Base-by-base conservation (phyloP, 64 coral and sea anemone species). In the Astreopora myriophthalma region DNA sequence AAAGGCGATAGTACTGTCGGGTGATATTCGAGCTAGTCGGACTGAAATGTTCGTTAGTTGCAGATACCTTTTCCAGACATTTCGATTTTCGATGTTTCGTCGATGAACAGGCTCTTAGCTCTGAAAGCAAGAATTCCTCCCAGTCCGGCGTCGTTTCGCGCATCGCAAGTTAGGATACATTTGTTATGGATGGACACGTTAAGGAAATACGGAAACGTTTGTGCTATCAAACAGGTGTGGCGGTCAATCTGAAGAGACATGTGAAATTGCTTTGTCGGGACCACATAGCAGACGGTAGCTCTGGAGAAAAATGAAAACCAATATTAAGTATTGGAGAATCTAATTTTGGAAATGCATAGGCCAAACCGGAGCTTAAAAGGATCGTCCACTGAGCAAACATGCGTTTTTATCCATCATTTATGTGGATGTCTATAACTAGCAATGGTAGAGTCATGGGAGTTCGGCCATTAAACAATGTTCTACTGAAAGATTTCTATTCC, bases 71-170 rank as follows among this genome's bases (percentile, higher is more conserved):
- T 40, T 38, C 87, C 93, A 70, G 38, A 76, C 44, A 89, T 29
- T 12, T 74, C 71, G 74, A 94, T 86, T 44, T 64, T 65, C 1
- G 93, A 94, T 22, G 87, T 90, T 16, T 20, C 39, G 60, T 94
- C 93, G 39, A 94, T 90, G 6, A 44, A 17, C 46, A 94, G 17
- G 11, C 19, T 57, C 5, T 74, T 64, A 1, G 93, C 44, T 76
- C 48, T 64, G 16, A 94, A 64, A 3, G 93, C 93, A 6, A 94
- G 19, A 0, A 94, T 66, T 36, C 87, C 87, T n/a, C 93, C 87
- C 20, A 83, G 38, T n/a, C n/a, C n/a, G 9, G 57, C 76, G 17
- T 34, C 62, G 14, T 46, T 20, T 6, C 26, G 79, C 19, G 25
- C 24, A 36, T 39, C 66, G 23, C 93, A 89, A 20, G 93, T 94